Evolutionary conservation across 2,797 vertebrate genomes (phyloP).

Genomic region (Mionectes olivaceus): DNA sequence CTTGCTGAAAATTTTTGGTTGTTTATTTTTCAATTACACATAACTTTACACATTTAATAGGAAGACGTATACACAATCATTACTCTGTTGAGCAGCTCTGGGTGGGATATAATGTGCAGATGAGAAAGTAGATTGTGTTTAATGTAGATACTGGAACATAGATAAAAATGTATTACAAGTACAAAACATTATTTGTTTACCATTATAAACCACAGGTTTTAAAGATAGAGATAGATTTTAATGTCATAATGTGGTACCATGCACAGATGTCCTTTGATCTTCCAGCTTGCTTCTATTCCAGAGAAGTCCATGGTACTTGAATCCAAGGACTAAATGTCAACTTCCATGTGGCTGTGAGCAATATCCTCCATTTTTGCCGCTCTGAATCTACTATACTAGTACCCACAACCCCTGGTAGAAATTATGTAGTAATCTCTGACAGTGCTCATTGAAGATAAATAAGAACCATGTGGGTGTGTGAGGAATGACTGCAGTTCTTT

Average conservation of each 20-base stretch:
- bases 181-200: background rate
- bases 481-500: background rate
- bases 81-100: background rate
- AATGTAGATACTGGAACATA: background rate
- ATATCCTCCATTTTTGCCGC: conserved; percentile 3
- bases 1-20: background rate
- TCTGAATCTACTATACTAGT: background rate
- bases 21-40: background rate
- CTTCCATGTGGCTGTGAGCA: background rate
- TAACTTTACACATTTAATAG: background rate
- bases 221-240: background rate
- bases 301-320: background rate
- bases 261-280: background rate
- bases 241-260: background rate
- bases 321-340: background rate
- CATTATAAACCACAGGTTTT: background rate
- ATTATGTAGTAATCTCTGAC: conserved; percentile 39
- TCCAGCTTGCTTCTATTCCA: background rate
- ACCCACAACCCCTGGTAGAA: conserved; percentile 17
- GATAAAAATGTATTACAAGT: background rate
- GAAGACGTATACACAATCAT: background rate
- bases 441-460: conserved; percentile 52
- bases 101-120: background rate
- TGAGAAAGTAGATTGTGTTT: background rate
- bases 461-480: conserved; percentile 32